Evolutionary conservation across 1,140 invertebrate genomes (phyloP).

Genomic region (Popillia japonica): DNA sequence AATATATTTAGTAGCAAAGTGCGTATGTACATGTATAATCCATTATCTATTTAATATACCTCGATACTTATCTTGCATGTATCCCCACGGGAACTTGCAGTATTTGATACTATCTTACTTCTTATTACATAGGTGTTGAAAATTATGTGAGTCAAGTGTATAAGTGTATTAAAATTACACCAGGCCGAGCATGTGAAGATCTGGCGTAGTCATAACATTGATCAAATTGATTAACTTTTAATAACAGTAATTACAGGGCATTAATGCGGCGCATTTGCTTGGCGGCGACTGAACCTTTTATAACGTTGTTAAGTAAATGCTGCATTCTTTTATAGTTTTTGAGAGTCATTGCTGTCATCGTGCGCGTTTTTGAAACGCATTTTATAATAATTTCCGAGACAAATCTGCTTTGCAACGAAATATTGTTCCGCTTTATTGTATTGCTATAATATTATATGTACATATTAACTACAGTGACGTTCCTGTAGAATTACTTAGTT

Average conservation of each 20-base stretch:
- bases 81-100: too few species aligned
- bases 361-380: background rate
- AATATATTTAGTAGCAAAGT: too few species aligned
- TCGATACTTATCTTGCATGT: too few species aligned
- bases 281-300: background rate
- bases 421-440: too few species aligned
- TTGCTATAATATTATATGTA: too few species aligned
- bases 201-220: slow-evolving; percentile 12
- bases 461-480: too few species aligned
- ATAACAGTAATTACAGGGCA: background rate
- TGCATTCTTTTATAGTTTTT: background rate
- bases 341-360: slow-evolving; percentile 28
- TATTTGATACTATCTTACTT: too few species aligned
- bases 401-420: too few species aligned
- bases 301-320: slow-evolving; percentile 22
- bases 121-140: background rate
- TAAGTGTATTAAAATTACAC: slow-evolving; percentile 23
- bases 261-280: slow-evolving; percentile 3
- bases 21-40: too few species aligned
- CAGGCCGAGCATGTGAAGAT: background rate
- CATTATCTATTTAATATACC: too few species aligned
- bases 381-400: too few species aligned
- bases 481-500: too few species aligned
- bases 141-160: background rate
- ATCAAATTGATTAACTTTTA: slow-evolving; percentile 24